Percentiles rank a stretch among this genome's conserved stretches.
phyloP scores from a whole-genome alignment of 2,113 vertebrate species.

The Gasterosteus nipponicus region DNA sequence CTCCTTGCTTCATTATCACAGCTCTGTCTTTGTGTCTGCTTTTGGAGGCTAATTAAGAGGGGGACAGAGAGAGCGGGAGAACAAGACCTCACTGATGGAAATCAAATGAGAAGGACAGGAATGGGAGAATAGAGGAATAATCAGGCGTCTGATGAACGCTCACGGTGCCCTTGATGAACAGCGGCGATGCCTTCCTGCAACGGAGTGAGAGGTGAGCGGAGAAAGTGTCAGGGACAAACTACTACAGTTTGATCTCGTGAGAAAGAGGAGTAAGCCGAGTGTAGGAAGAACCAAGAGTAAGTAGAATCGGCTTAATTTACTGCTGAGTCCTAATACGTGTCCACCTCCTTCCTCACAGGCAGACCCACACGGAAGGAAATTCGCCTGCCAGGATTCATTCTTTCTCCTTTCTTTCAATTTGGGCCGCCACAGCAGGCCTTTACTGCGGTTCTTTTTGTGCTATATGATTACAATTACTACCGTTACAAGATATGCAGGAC shows the following conservation, averaged over 20 bases:
- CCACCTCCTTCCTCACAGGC: conserved; percentile 9
- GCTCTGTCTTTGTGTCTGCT: conserved; percentile 64
- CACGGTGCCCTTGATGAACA: conserved; percentile 65
- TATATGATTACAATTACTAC: background rate
- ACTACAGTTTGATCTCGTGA: conserved; percentile 29
- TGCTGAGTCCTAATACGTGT: conserved; percentile 24
- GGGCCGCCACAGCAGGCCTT: background rate
- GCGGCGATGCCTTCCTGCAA: conserved; percentile 36
- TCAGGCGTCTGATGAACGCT: conserved; percentile 61
- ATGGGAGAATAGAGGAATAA: conserved; percentile 63
- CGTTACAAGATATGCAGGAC: background rate
- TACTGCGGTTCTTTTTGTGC: background rate
- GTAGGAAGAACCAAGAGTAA: conserved; percentile 37
- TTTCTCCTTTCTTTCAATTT: conserved; percentile 14
- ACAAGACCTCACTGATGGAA: conserved; percentile 73
- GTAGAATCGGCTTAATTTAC: conserved; percentile 50
- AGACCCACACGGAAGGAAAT: conserved; percentile 32
- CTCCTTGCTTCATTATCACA: conserved; percentile 66
- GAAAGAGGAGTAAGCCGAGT: conserved; percentile 19
- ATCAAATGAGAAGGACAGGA: conserved; percentile 71
- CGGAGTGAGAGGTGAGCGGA: conserved; percentile 34
- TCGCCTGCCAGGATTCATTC: conserved; percentile 28
- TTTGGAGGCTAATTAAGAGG: conserved; percentile 73
- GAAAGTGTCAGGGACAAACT: conserved; percentile 52
- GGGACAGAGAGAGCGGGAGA: conserved; percentile 49